Evolutionary conservation across 1,140 invertebrate species (phyloP).

Genomic region (Brachionus koreanus): DNA sequence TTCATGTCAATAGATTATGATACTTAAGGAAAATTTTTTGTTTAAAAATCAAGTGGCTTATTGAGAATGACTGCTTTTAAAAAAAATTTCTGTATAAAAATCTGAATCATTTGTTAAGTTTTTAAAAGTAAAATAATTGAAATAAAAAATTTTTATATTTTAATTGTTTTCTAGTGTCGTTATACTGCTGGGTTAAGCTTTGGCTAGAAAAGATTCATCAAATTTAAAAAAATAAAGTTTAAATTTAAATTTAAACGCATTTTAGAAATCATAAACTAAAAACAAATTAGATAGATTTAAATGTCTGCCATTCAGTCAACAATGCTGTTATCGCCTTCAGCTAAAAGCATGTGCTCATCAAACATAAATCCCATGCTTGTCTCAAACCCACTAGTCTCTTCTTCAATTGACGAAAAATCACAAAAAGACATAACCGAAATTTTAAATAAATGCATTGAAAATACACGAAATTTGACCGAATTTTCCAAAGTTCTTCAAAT

Average conservation of each 20-base stretch:
- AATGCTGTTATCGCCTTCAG: background rate
- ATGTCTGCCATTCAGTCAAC: background rate
- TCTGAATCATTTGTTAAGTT: background rate
- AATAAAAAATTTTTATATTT: background rate
- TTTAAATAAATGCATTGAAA: conserved; percentile 34
- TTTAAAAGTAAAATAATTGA: background rate
- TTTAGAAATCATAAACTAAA: background rate
- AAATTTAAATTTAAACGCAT: background rate
- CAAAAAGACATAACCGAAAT: conserved; percentile 36
- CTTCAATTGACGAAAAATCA: conserved; percentile 32
- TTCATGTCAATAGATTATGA: too few species aligned
- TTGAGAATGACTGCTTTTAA: background rate
- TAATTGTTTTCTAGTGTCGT: background rate
- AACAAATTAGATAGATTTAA: background rate
- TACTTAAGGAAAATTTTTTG: too few species aligned
- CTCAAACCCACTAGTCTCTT: conserved; percentile 7
- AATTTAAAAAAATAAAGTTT: background rate
- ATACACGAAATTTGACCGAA: conserved; percentile 18
- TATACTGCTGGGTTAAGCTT: background rate
- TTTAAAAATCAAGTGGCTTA: too few species aligned
- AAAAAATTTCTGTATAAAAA: background rate
- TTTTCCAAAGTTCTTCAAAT: conserved; percentile 43
- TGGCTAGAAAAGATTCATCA: background rate
- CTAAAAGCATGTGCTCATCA: conserved; percentile 18
- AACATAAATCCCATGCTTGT: background rate